Conservation (phyloP, 2,888 invertebrate species). For the Chelonus formosanus region DNA sequence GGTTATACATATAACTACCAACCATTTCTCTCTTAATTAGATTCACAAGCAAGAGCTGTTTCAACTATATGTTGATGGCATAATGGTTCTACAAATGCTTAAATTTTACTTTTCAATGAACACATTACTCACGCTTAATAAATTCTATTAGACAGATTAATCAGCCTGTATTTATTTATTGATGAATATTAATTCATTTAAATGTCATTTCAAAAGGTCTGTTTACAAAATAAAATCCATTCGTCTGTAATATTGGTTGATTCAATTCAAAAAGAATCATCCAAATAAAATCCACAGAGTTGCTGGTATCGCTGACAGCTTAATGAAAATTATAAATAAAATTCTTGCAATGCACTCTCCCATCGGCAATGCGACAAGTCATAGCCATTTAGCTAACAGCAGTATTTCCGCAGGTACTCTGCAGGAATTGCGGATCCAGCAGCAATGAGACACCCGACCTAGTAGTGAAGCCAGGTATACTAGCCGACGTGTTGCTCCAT, state of each 20-base stretch:
- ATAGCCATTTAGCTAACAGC: conserved; percentile 22
- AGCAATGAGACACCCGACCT: conserved; percentile 38
- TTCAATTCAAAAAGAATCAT: not conserved
- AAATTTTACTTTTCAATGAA: conserved; percentile 5
- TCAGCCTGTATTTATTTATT: too few species aligned
- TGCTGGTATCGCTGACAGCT: not conserved
- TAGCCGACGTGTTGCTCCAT: conserved; percentile 29
- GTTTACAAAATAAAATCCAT: conserved; percentile 16
- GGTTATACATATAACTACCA: conserved; percentile 24
- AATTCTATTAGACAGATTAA: too few species aligned
- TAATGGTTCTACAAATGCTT: conserved; percentile 8
- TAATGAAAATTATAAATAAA: conserved; percentile 16
- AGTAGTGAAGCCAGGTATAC: conserved; percentile 43
- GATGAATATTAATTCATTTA: too few species aligned
- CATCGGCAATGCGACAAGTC: conserved; percentile 26
- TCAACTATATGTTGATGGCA: not conserved
- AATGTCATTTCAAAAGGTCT: not conserved
- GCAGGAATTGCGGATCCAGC: conserved; percentile 27
- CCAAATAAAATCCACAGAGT: too few species aligned
- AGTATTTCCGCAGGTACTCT: conserved; percentile 33
- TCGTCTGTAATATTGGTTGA: too few species aligned
- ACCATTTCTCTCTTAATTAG: conserved; percentile 27
- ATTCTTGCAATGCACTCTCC: conserved; percentile 7
- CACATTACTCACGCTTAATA: conserved; percentile 1
- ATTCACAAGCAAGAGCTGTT: conserved; percentile 25